These are phyloP conservation scores for Malacoctenus gilli DNA, from an alignment of 2,797 vertebrate genomes.

Conservation along the genomic window DNA sequence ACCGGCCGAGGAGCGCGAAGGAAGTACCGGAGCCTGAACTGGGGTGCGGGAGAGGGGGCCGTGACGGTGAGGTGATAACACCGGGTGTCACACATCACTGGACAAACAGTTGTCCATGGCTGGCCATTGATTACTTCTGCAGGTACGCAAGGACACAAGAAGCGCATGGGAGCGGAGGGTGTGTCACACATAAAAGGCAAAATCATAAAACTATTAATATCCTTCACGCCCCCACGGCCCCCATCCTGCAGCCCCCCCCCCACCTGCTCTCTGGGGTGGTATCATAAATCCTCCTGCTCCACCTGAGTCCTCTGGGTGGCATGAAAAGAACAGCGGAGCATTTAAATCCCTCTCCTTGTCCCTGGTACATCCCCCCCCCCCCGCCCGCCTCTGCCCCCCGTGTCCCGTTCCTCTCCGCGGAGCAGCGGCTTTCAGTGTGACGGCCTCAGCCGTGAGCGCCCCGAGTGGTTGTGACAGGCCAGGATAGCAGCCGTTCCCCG, in stretches of 20 bases:
- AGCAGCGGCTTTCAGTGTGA: slow-evolving; percentile 53
- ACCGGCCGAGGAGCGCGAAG: background rate
- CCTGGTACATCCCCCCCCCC: slow-evolving; percentile 14
- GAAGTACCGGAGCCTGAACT: background rate
- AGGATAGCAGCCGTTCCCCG: slow-evolving; percentile 69
- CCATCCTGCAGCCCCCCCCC: background rate
- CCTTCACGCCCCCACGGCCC: slow-evolving; percentile 23
- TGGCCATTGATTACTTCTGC: slow-evolving; percentile 16
- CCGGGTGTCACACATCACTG: slow-evolving; percentile 1
- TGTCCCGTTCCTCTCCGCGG: slow-evolving; percentile 42
- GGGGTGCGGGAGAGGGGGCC: background rate
- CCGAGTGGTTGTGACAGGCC: slow-evolving; percentile 74
- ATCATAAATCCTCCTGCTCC: slow-evolving; percentile 50
- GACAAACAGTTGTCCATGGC: background rate
- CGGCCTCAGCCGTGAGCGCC: slow-evolving; percentile 64
- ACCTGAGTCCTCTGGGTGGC: slow-evolving; percentile 59
- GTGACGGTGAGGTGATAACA: background rate
- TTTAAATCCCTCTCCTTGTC: slow-evolving; percentile 56
- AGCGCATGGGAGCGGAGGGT: slow-evolving; percentile 19
- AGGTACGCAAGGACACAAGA: slow-evolving; percentile 23
- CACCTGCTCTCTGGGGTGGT: slow-evolving; percentile 22
- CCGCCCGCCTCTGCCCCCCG: slow-evolving; percentile 6
- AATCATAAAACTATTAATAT: slow-evolving; percentile 45
- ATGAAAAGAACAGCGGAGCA: slow-evolving; percentile 58
- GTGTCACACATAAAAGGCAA: slow-evolving; percentile 26